Evolutionary conservation across 2,888 invertebrate species (phyloP).

Genomic region (Podotricha telesiphe): DNA sequence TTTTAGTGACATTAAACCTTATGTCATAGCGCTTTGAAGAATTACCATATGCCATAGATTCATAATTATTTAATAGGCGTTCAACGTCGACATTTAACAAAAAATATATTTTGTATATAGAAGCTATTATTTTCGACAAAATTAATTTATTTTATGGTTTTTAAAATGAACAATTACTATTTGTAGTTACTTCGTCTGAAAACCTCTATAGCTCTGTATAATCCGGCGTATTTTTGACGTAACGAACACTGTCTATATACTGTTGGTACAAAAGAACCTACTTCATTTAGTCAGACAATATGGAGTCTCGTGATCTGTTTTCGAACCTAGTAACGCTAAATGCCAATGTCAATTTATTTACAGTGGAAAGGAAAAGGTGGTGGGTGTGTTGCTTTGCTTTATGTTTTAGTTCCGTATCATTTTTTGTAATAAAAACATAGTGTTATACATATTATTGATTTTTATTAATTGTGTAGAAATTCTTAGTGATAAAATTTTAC

Average conservation of each 20-base stretch:
- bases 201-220: background rate
- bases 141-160: background rate
- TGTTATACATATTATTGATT: constrained; percentile 41
- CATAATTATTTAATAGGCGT: no score
- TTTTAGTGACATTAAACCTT: background rate
- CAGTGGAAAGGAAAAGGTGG: constrained; percentile 71
- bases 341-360: constrained; percentile 56
- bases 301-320: constrained; percentile 14
- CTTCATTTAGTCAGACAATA: constrained; percentile 8
- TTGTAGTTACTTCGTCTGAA: constrained; percentile 14
- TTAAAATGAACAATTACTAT: background rate
- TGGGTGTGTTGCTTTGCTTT: constrained; percentile 75
- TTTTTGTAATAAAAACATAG: constrained; percentile 51
- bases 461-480: constrained; percentile 30
- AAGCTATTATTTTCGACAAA: no score
- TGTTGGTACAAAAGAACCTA: background rate
- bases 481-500: constrained; percentile 38
- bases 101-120: no score
- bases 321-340: constrained; percentile 11
- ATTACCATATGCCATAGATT: no score
- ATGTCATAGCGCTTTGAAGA: background rate
- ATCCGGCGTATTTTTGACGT: background rate
- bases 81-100: no score
- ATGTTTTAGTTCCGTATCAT: constrained; percentile 52
- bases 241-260: background rate